These are phyloP conservation scores for Platynereis dumerilii DNA, from an alignment of 2,888 invertebrate genomes.

Conservation along the genomic window DNA sequence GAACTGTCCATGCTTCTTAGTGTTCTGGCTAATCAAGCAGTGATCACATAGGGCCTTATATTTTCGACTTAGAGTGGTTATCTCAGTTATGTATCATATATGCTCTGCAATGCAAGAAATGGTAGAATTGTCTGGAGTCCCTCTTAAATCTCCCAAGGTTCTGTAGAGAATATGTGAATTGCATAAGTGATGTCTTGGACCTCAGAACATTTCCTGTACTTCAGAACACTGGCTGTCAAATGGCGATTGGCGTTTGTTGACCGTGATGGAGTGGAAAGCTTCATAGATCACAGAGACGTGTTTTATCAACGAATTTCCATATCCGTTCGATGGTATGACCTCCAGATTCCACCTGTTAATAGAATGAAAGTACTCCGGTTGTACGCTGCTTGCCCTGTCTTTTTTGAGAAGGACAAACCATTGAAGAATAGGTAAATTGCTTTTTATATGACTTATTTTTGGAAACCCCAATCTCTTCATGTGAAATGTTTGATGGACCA, in stretches of 20 bases:
- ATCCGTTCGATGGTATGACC: conserved; percentile 49
- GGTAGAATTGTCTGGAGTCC: too few relatives aligned
- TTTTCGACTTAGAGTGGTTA: too few relatives aligned
- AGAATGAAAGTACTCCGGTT: conserved; percentile 44
- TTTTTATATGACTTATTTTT: too few relatives aligned
- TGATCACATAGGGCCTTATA: too few relatives aligned
- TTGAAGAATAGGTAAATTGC: conserved; percentile 45
- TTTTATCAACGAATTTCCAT: conserved; percentile 49
- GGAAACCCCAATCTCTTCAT: too few relatives aligned
- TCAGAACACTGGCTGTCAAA: conserved; percentile 20
- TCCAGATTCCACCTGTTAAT: conserved; percentile 42
- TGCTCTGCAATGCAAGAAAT: too few relatives aligned
- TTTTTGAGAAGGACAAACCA: conserved; percentile 49
- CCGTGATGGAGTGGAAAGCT: conserved; percentile 39
- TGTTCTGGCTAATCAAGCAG: too few relatives aligned
- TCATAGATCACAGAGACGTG: conserved; percentile 40
- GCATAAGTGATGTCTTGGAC: too few relatives aligned
- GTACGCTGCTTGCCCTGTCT: conserved; percentile 53
- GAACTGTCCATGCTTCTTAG: too few relatives aligned
- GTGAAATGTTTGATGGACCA: conserved; percentile 6
- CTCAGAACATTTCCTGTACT: not conserved
- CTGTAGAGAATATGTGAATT: not conserved
- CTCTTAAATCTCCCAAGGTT: not conserved
- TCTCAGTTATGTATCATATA: too few relatives aligned
- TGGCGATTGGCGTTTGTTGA: conserved; percentile 48